Evolutionary conservation across 1,140 invertebrate genomes (phyloP), one percentile per base, ranked within the genome.

Genomic region (Drosophila kohkoa): DNA sequence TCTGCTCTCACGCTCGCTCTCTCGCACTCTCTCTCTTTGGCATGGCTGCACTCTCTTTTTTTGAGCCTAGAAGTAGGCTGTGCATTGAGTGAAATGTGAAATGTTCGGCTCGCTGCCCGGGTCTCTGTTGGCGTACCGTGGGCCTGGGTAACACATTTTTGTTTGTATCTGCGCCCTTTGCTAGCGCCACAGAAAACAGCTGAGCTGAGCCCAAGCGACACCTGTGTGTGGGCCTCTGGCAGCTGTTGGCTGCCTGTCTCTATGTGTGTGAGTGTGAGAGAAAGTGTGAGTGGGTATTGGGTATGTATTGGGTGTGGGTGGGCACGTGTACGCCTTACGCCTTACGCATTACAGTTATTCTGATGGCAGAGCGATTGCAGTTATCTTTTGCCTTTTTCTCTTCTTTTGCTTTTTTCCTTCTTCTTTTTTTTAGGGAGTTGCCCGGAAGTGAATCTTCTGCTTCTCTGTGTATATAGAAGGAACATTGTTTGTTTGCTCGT

Each of bases 21-120:
- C 35, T 52, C 32, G 35, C 16, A 7, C 25, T 30, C 46, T 52
- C 60, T 62, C 58, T n/a, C n/a, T 32, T 13, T 16, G 3, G 0
- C 0, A 25, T 25, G 20, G 20, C 20, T 25, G 32, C 28, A 25
- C 51, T 38, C 54, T 38, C 15, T 5, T 38, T 59, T 11, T 35
- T 15, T 16, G 70, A 75, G 83, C 83, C 83, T 88, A 85, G 75
- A 88, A 85, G 83, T 89, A 88, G 85, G 83, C 83, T 62, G 67
- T 43, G 65, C 28, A n/a, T 73, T 88, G 85, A 83, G 83, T 88
- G 76, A 45, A 76, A 57, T 48, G 20, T 25, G 20, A 3, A 25
- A 25, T 25, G 55, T 45, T 30, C 30, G 38, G 35, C 35, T 38
- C 43, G 20, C 52, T 55, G 60, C 68, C 43, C 25, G 55, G 45